A percentile compares a stretch with the other conserved stretches of the same genome.
Conservation (phyloP, 2,797 vertebrate genomes). For the Centropyge bicolor region DNA sequence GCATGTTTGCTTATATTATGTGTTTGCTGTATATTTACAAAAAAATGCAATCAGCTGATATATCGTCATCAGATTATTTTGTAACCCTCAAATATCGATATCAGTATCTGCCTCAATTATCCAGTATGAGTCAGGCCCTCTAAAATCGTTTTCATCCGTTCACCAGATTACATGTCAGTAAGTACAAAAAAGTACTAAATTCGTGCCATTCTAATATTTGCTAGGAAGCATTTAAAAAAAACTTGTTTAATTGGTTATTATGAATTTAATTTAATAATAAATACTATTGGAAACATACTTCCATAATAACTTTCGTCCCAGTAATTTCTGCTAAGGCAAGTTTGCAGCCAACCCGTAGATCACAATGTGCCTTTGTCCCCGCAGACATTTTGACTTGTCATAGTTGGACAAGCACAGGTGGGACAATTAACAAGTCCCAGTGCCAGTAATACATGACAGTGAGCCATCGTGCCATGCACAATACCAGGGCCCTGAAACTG, state of each 20-base stretch:
- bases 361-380: neutral
- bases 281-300: neutral
- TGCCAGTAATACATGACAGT: slow-evolving; percentile 3
- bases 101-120: neutral
- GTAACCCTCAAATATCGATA: neutral
- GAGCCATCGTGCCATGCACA: neutral
- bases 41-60: neutral
- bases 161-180: neutral
- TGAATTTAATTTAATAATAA: neutral
- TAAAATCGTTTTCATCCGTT: neutral
- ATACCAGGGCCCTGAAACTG: neutral
- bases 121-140: too few relatives aligned
- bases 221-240: neutral
- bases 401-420: neutral
- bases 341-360: neutral
- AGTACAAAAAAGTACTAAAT: neutral
- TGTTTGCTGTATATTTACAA: neutral
- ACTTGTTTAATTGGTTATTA: neutral
- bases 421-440: neutral
- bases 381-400: neutral
- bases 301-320: neutral
- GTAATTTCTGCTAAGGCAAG: neutral
- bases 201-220: neutral
- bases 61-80: neutral
- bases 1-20: neutral